Conservation (phyloP, 2,888 invertebrate species). For the Eulithis prunata region DNA sequence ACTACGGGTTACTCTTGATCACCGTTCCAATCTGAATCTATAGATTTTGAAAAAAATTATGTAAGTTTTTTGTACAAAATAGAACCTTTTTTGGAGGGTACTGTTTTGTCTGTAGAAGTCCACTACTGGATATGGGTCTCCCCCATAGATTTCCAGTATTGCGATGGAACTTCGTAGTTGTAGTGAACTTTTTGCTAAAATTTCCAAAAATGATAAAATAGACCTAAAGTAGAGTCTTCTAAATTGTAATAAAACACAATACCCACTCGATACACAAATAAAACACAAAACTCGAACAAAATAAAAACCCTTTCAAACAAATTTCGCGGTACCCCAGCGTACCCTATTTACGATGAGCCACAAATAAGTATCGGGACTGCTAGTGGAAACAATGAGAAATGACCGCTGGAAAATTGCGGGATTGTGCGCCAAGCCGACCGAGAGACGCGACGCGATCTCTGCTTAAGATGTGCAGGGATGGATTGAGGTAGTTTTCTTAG, state of each 20-base stretch:
- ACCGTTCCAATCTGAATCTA: too few relatives aligned
- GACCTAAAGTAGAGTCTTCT: not conserved
- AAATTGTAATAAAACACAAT: not conserved
- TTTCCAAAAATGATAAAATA: too few relatives aligned
- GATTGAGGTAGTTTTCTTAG: constrained; percentile 32
- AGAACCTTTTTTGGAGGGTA: too few relatives aligned
- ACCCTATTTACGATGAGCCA: constrained; percentile 51
- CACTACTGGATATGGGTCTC: not conserved
- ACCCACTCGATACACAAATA: not conserved
- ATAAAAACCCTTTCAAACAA: constrained; percentile 47
- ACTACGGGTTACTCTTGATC: too few relatives aligned
- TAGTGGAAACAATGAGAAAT: constrained; percentile 78
- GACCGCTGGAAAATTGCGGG: constrained; percentile 82
- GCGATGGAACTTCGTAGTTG: too few relatives aligned
- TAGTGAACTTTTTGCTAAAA: too few relatives aligned
- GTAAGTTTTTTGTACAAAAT: too few relatives aligned
- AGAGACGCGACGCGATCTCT: constrained; percentile 60
- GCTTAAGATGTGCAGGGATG: constrained; percentile 58
- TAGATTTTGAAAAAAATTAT: too few relatives aligned
- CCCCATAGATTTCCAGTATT: too few relatives aligned
- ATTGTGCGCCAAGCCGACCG: constrained; percentile 68
- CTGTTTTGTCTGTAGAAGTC: not conserved
- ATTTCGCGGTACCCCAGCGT: constrained; percentile 44
- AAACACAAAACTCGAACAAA: constrained; percentile 24
- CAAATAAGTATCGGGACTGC: constrained; percentile 65